Evolutionary conservation across 2,113 vertebrate genomes (phyloP).

Genomic region (Microtus montanus): DNA sequence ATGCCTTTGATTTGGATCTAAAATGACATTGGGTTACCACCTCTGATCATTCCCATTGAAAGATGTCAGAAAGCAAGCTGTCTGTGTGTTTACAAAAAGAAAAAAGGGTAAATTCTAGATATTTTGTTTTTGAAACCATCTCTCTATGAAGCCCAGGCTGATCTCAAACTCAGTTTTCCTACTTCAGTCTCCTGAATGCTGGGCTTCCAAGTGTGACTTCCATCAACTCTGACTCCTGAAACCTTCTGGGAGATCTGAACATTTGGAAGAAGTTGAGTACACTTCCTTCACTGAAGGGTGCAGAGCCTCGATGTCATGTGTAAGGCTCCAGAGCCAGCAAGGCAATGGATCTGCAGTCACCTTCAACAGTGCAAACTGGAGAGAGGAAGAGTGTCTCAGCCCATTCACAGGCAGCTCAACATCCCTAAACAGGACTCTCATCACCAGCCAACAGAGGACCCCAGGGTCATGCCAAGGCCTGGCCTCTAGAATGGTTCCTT

Average conservation of each 20-base stretch:
- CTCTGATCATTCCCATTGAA: neutral
- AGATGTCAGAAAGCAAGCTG: neutral
- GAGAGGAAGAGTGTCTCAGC: neutral
- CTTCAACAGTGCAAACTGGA: neutral
- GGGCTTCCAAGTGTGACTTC: no score
- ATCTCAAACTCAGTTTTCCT: neutral
- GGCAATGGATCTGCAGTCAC: neutral
- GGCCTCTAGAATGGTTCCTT: neutral
- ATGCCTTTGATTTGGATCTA: neutral
- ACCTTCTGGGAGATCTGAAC: neutral
- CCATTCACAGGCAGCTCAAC: neutral
- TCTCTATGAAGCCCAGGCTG: neutral
- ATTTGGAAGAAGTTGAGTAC: neutral
- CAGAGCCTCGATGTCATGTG: constrained; percentile 7
- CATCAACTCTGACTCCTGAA: neutral
- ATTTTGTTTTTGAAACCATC: neutral
- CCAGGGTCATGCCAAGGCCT: neutral
- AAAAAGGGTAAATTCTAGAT: neutral
- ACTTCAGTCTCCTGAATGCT: neutral
- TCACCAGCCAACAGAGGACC: neutral
- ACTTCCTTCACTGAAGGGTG: neutral
- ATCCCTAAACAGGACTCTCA: neutral
- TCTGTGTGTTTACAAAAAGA: neutral
- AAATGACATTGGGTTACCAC: neutral
- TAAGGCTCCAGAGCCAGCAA: constrained; percentile 38